Evolutionary conservation across 2,888 invertebrate species (phyloP).

Genomic region (Achlya flavicornis): DNA sequence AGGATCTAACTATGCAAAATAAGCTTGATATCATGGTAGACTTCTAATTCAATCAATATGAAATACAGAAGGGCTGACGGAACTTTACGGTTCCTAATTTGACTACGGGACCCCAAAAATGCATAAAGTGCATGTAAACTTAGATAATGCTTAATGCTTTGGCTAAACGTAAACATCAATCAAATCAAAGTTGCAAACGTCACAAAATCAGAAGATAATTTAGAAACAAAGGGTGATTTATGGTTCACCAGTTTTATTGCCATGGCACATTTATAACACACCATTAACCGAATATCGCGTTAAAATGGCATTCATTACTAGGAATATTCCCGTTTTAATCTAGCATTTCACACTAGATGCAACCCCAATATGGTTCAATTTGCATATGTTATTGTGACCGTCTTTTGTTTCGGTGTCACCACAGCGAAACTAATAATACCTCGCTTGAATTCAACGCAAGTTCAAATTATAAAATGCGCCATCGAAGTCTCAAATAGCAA

Average conservation of each 20-base stretch:
- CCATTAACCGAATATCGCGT: conserved; percentile 5
- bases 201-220: conserved; percentile 18
- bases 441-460: conserved; percentile 24
- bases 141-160: not conserved
- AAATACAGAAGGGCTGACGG: too few relatives aligned
- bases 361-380: not conserved
- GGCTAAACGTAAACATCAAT: not conserved
- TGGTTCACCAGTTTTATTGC: conserved; percentile 19
- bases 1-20: too few relatives aligned
- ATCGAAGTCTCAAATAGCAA: conserved; percentile 55
- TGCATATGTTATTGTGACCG: conserved; percentile 13
- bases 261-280: not conserved
- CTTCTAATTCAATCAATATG: too few relatives aligned
- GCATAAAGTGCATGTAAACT: not conserved
- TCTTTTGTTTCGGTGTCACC: conserved; percentile 22
- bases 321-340: not conserved
- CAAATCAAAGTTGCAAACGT: conserved; percentile 11
- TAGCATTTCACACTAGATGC: not conserved
- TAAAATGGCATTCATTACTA: conserved; percentile 4
- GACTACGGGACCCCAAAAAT: not conserved
- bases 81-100: too few relatives aligned
- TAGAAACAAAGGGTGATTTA: conserved; percentile 58
- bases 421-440: conserved; percentile 23
- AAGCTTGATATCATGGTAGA: too few relatives aligned
- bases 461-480: conserved; percentile 45